Evolutionary conservation across 2,113 vertebrate genomes (phyloP).

Genomic region (Cynoglossus semilaevis): DNA sequence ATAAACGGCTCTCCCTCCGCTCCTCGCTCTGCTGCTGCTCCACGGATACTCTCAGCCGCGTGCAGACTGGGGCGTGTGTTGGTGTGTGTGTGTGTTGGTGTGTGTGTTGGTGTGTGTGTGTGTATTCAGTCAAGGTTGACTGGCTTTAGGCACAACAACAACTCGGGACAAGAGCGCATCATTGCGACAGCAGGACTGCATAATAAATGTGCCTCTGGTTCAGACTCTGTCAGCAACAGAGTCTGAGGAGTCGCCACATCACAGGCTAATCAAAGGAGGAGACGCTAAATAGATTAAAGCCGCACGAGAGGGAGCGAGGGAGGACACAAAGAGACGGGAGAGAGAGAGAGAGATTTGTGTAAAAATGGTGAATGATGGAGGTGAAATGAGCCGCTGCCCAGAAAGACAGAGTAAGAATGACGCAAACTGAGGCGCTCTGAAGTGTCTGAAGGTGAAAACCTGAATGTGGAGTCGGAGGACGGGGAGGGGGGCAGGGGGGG

Average conservation of each 20-base stretch:
- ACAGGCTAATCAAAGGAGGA: conserved; percentile 31
- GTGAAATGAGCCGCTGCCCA: conserved; percentile 7
- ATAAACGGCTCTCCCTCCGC: conserved; percentile 34
- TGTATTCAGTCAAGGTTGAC: conserved; percentile 52
- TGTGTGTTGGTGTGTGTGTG: conserved; percentile 25
- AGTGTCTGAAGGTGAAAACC: conserved; percentile 26
- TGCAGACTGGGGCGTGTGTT: conserved; percentile 16
- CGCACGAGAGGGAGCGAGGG: conserved; percentile 1
- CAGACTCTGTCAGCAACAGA: conserved; percentile 36
- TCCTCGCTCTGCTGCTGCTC: conserved; percentile 17
- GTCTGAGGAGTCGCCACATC: conserved; percentile 41
- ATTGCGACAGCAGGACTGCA: conserved; percentile 57
- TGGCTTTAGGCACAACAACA: conserved; percentile 53
- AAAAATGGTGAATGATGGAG: conserved; percentile 31
- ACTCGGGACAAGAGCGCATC: conserved; percentile 55
- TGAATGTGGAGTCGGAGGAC: conserved; percentile 25
- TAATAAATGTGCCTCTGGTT: conserved; percentile 37
- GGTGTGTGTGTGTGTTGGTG: conserved; percentile 21
- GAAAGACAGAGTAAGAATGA: conserved; percentile 36
- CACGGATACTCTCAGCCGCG: conserved; percentile 27
- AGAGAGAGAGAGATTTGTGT: not conserved
- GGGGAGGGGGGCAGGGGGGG: conserved; percentile 25
- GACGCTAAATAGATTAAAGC: conserved; percentile 20
- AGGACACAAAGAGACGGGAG: conserved; percentile 4
- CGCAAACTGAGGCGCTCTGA: conserved; percentile 20